Evolutionary conservation across 1,140 invertebrate species (phyloP), one percentile per base, ranked within the genome.

Genomic region (Idris sp.): DNA sequence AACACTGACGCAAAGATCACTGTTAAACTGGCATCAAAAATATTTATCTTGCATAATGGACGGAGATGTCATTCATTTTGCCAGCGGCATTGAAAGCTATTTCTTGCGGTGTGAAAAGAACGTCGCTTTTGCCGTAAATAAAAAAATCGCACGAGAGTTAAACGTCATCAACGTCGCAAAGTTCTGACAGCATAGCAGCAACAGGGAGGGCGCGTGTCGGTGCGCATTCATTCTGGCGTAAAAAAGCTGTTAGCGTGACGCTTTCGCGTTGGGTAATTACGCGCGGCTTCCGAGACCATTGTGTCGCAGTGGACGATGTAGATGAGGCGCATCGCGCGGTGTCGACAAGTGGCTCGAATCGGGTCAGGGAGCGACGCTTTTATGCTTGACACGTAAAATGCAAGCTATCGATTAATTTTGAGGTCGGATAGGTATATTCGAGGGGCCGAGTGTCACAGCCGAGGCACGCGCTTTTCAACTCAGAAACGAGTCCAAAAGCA

Each of bases 321-420:
- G 28, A 56, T 41, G 44, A 59, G 44, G 49, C 41, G 65, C 65
- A 69, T 69, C 65, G 48, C 65, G 48, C 30, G 35, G 36, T 16
- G 65, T 59, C 65, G 65, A 59, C 65, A 61, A 69, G 65, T 61
- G 49, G 62, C 56, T 68, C 33, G 19, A 83, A 72, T 69, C 76
- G 68, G 80, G 81, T 83, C 80, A 81, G 61, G 64, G 61, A 74
- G 68, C 53, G 77, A 54, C 61, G 54, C 75, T 67, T 62, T 79
- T 75, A 73, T 76, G 74, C 73, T 83, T 74, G 78, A 82, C 80
- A 79, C 77, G 78, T 83, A 79, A 82, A 84, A 81, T 82, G 79
- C 74, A 76, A 83, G 71, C 76, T 83, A 84, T 84, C 81, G 83
- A 83, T 83, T 81, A 79, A 80, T 81, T 77, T 77, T 64, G 71